Evolutionary conservation across 2,888 invertebrate genomes (phyloP).

Genomic region (Hypena proboscidalis): DNA sequence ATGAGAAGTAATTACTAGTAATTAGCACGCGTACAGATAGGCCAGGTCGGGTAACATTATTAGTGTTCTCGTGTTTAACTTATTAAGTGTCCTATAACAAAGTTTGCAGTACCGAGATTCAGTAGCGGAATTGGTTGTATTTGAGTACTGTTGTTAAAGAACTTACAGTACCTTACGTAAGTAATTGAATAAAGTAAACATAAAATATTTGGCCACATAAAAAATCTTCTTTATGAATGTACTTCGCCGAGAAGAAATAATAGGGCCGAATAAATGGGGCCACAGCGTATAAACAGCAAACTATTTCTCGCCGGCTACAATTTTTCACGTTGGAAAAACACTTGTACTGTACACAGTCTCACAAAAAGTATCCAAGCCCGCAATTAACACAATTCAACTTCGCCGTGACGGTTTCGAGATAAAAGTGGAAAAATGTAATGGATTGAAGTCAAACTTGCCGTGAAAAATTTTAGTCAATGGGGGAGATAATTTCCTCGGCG

Average conservation of each 20-base stretch:
- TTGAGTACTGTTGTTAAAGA: conserved; percentile 4
- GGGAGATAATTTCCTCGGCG: conserved; percentile 77
- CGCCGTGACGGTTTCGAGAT: conserved; percentile 69
- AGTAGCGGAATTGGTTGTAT: conserved; percentile 17
- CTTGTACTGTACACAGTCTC: conserved; percentile 54
- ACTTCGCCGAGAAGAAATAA: too few species aligned
- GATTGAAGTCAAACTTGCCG: conserved; percentile 82
- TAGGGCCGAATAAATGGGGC: conserved; percentile 16
- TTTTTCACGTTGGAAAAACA: conserved; percentile 50
- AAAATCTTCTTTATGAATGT: too few species aligned
- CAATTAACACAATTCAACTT: conserved; percentile 79
- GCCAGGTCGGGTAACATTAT: conserved; percentile 43
- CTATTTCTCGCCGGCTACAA: conserved; percentile 43
- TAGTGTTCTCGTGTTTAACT: conserved; percentile 40
- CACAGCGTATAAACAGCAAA: conserved; percentile 19
- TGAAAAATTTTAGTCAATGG: conserved; percentile 82
- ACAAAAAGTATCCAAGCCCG: conserved; percentile 65
- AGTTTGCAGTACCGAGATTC: conserved; percentile 35
- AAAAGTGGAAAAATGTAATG: conserved; percentile 78
- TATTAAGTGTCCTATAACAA: conserved; percentile 41
- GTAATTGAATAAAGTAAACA: conserved; percentile 1
- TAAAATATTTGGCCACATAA: too few species aligned
- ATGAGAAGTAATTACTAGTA: conserved; percentile 69
- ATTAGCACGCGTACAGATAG: conserved; percentile 59
- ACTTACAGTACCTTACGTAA: background rate